Base-by-base conservation (phyloP, 1,140 invertebrate species). In the Trichogramma pretiosum region DNA sequence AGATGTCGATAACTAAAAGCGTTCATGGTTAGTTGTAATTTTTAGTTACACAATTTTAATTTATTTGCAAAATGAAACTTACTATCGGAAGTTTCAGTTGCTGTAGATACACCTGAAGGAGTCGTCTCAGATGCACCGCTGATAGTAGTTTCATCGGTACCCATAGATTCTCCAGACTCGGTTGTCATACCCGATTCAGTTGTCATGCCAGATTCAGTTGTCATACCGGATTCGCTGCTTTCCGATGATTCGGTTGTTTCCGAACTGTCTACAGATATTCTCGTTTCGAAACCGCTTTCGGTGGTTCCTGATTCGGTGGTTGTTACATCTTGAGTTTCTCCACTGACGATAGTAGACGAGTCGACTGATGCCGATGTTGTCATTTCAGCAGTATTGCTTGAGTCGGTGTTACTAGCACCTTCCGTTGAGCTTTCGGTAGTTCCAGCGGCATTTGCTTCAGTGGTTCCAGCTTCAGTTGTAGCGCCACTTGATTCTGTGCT, bases 1-100 rank as follows among this genome's bases (percentile, higher is more conserved):
- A 70, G 13, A 68, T 36, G 5, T 61, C 62, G 0, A 58, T 58
- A 24, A 66, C 64, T 69, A 38, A 28, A 53, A 30, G 14, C 24
- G 16, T 14, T n/a, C n/a, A n/a, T n/a, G n/a, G n/a, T n/a, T n/a
- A n/a, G n/a, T n/a, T n/a, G n/a, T n/a, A n/a, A n/a, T n/a, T n/a
- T n/a, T n/a, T n/a, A n/a, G n/a, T n/a, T n/a, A n/a, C n/a, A n/a
- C n/a, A n/a, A n/a, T n/a, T n/a, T n/a, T n/a, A n/a, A n/a, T n/a
- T n/a, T n/a, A n/a, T n/a, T n/a, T n/a, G n/a, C n/a, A n/a, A n/a
- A n/a, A n/a, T n/a, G n/a, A 7, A 32, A 48, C 41, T 53, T 53
- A 64, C 62, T 36, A 14, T 53, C 53, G n/a, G 64, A 62, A 49
- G 56, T 54, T 13, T 53, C 60, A 11, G 53, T 53, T 21, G 58